Evolutionary conservation across 2,888 invertebrate species (phyloP).

Genomic region (Synanthedon tipuliformis): DNA sequence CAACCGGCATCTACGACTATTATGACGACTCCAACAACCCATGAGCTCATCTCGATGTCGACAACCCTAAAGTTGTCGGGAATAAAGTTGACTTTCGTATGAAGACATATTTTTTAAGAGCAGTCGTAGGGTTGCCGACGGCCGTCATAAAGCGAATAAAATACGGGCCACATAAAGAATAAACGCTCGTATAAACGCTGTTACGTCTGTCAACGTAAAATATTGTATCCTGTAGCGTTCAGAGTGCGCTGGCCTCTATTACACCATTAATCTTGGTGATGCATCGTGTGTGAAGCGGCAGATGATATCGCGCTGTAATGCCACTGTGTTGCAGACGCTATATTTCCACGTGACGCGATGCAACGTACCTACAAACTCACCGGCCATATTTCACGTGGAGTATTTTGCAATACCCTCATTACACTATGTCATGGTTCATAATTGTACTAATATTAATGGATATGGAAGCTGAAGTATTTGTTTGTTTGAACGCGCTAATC

Average conservation of each 20-base stretch:
- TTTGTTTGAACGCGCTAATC: no score
- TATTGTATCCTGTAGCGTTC: slow-evolving; percentile 66
- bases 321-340: neutral
- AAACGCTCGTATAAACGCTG: slow-evolving; percentile 68
- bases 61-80: slow-evolving; percentile 8
- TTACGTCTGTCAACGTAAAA: slow-evolving; percentile 70
- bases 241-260: slow-evolving; percentile 59
- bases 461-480: no score
- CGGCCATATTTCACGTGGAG: neutral
- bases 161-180: slow-evolving; percentile 68
- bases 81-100: slow-evolving; percentile 24
- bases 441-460: neutral
- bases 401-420: neutral
- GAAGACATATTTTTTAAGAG: slow-evolving; percentile 8
- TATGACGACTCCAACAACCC: slow-evolving; percentile 34
- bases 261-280: slow-evolving; percentile 58
- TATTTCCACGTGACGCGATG: neutral
- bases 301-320: slow-evolving; percentile 17
- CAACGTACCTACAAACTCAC: neutral
- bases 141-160: slow-evolving; percentile 70
- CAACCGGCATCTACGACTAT: slow-evolving; percentile 68
- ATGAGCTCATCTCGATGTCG: slow-evolving; percentile 6
- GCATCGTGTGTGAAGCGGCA: slow-evolving; percentile 41
- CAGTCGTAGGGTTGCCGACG: slow-evolving; percentile 26
- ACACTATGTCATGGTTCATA: neutral